Base-by-base conservation (phyloP, 2,797 vertebrate genomes). In the Chrysolophus pictus region DNA sequence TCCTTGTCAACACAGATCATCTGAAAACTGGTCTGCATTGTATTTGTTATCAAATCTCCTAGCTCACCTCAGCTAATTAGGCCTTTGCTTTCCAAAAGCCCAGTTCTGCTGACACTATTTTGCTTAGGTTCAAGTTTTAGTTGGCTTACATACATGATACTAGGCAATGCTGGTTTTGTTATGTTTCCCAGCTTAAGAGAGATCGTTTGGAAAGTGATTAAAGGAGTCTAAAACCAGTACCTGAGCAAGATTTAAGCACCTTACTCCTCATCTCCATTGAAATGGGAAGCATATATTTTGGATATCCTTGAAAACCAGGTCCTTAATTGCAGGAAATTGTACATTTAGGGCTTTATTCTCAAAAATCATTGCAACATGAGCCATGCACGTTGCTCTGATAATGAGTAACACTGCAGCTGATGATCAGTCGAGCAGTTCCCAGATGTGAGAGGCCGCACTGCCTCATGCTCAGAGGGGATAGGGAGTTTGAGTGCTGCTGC, bases 271-370 rank as follows among this genome's bases (percentile, higher is more conserved):
- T 77, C 63, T 69, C 41, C 46, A 60, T 59, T 72, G 81, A 60
- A 91, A 70, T 60, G 64, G 85, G 84, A 93, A 68, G 63, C 29
- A 11, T 31, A 28, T 31, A 56, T 86, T 78, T 49, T 49, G 94
- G 85, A 91, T 65, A 84, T 14, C 37, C 28, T 70, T 64, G 42
- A 84, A 87, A 92, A 58, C 77, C 47, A 53, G 78, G 82, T 68
- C 89, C 82, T 80, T 78, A 41, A 90, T 84, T 79, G 87, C 91
- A 94, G 84, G 87, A 95, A 95, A 92, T 88, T 68, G 56, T 93
- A 80, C 73, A 72, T 85, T 89, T 83, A 70, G 63, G 26, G 42
- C 55, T 92, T 96, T 80, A 92, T 91, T 90, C 87, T 93, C 70
- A 89, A 83, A 91, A 95, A 89, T 91, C 56, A 64, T 41, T 16